Evolutionary conservation across 2,797 vertebrate species (phyloP), one percentile per base, ranked within the genome.

Genomic region (Atherinosoma microstoma): DNA sequence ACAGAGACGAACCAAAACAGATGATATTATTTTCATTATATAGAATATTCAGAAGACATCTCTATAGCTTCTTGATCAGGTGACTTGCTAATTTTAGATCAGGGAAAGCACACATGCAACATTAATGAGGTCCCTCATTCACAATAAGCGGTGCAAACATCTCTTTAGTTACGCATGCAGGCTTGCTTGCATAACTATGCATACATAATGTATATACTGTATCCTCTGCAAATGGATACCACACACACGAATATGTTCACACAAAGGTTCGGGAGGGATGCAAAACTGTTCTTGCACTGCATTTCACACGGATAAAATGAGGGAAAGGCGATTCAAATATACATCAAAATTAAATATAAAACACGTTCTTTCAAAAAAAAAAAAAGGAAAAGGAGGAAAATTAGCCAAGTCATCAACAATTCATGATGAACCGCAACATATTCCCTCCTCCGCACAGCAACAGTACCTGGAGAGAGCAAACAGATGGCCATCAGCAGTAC

Each of bases 401-500:
- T 53, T 12, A 13, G 51, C 2, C 18, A 12, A 16, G 54, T 32
- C 49, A 78, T 79, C 22, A 75, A 83, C 32, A 67, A 76, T 75
- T 75, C 32, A 79, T 70, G 36, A 36, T 8, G 32, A 54, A 42
- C 27, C 12, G 20, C 8, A 30, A 60, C 58, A 57, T 51, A 42
- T 15, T 47, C 53, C 24, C 30, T 63, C 51, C 64, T 38, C 95
- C 62, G 62, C 64, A 47, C 27, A 18, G 27, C 16, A 20, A 22
- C 58, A 34, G 60, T 89, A 93, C 92, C 98, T 93, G 98, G 97
- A 81, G 98, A 99, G 69, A 99, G 93, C 80, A 99, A 93, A 89
- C 98, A 99, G 95, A 99, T 98, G 89, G 97, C 97, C 98, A 99
- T 99, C 66, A 99, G 96, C 78, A 99, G 94, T 67, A 99, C 98